A percentile compares a stretch with the other conserved stretches of the same genome.
phyloP scores from a whole-genome alignment of 2,113 vertebrate genomes.

The Platichthys flesus region DNA sequence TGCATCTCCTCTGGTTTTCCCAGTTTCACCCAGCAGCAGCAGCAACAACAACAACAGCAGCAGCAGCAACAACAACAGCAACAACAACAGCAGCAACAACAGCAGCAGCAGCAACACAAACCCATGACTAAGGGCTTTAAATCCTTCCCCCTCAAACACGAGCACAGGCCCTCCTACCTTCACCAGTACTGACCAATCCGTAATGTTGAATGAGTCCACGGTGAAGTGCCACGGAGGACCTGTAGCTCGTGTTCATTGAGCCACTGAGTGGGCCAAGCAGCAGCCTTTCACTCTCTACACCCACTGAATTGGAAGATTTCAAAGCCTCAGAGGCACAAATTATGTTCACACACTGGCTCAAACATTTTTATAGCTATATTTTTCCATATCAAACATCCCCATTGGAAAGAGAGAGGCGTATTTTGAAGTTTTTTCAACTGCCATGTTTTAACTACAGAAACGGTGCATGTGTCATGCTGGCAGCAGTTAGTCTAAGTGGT shows the following conservation, averaged over 20 bases:
- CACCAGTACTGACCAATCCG: conserved; percentile 89
- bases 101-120: conserved; percentile 84
- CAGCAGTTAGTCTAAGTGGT: conserved; percentile 57
- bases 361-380: conserved; percentile 72
- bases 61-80: conserved; percentile 78
- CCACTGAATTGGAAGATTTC: conserved; percentile 62
- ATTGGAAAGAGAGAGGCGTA: conserved; percentile 56
- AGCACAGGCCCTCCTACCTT: conserved; percentile 94
- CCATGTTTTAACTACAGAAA: conserved; percentile 66
- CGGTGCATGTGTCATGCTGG: conserved; percentile 65
- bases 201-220: background rate
- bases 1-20: conserved; percentile 87
- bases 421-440: conserved; percentile 73
- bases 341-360: conserved; percentile 69
- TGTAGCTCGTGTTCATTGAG: conserved; percentile 48
- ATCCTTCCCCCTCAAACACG: conserved; percentile 94
- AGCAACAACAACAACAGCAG: conserved; percentile 59
- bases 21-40: conserved; percentile 80
- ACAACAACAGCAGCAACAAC: conserved; percentile 57
- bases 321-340: conserved; percentile 51
- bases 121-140: conserved; percentile 96
- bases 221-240: conserved; percentile 42
- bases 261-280: conserved; percentile 41
- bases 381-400: conserved; percentile 73
- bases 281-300: conserved; percentile 48